These are phyloP conservation scores for Malacosoma neustria DNA, from an alignment of 2,888 invertebrate genomes.

Conservation along the genomic window DNA sequence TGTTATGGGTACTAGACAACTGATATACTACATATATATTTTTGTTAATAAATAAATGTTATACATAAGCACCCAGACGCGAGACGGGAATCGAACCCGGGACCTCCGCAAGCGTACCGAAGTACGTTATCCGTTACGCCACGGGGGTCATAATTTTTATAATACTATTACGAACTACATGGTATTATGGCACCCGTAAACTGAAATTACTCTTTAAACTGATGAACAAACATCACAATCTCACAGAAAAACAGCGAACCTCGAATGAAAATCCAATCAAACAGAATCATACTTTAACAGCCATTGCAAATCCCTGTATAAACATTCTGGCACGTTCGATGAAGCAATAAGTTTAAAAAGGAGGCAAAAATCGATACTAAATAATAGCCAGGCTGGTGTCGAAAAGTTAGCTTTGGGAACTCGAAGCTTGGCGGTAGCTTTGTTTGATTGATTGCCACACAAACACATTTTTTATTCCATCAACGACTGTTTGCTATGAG, in stretches of 20 bases:
- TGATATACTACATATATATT: too few relatives aligned
- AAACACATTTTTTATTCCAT: slow-evolving; percentile 59
- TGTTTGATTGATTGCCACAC: slow-evolving; percentile 70
- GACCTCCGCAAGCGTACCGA: too few relatives aligned
- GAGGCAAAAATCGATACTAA: slow-evolving; percentile 58
- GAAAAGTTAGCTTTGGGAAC: slow-evolving; percentile 55
- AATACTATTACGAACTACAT: too few relatives aligned
- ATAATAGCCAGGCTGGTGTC: slow-evolving; percentile 46
- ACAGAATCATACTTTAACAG: slow-evolving; percentile 37
- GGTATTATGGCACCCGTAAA: too few relatives aligned
- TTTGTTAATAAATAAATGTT: too few relatives aligned
- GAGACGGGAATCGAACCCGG: too few relatives aligned
- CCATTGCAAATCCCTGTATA: slow-evolving; percentile 42
- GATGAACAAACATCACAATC: too few relatives aligned
- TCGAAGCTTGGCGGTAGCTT: slow-evolving; percentile 39
- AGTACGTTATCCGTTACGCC: too few relatives aligned
- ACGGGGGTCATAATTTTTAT: too few relatives aligned
- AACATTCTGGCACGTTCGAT: slow-evolving; percentile 35
- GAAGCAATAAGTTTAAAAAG: slow-evolving; percentile 44
- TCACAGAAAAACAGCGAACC: slow-evolving; percentile 13
- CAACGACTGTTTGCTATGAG: slow-evolving; percentile 32
- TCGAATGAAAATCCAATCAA: slow-evolving; percentile 37
- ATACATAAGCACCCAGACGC: too few relatives aligned
- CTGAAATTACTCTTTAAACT: too few relatives aligned
- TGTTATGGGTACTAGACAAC: too few relatives aligned